Base-by-base conservation (phyloP, 30 jellyfish, hydroid and myxozoan species). In the Hydractinia symbiolongicarpus region DNA sequence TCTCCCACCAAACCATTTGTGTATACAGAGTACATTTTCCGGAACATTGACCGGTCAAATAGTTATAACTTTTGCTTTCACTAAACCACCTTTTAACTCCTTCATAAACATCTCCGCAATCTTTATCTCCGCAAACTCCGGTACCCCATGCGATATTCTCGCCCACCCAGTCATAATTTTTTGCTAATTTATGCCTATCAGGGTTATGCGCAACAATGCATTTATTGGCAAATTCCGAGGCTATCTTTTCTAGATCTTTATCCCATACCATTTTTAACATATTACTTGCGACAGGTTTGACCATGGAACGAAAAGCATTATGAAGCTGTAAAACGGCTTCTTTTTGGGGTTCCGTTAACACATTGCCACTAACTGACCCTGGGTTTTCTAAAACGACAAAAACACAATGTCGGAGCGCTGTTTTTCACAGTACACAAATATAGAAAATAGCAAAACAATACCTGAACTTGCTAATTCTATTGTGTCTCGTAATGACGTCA, bases 91-190 rank as follows among this genome's bases (percentile, higher is more conserved):
- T 82, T 70, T 92, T 92, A 11, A 92, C 96, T 67, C 98, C 98
- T 64, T 92, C 96, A 62, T 75, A 92, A n/a, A 92, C 89, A 67
- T 92, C 98, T 7, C 98, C 98, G 83, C 98, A 92, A 30, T 92
- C 96, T 54, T 86, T 84, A 75, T 92, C 96, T 58, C 96, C 96
- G 76, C 98, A 92, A 19, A 77, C 57, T 54, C 98, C 98, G 5
- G 96, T 84, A 10, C 98, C 98, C 98, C 98, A 92, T 51, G 98
- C 98, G 44, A 92, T 92, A 57, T 92, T 92, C 79, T 92, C 97
- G 17, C 98, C 97, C 8, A 92, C 96, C 98, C 98, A 92, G 55
- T 90, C 97, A 70, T 85, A 90, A 55, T 86, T 91, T 82, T 85
- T 90, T 15, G 97, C 97, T 44, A 81, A 94, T 61, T 92, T 86